phyloP scores from a whole-genome alignment of 2,113 vertebrate species.

The Montifringilla adamsi region DNA sequence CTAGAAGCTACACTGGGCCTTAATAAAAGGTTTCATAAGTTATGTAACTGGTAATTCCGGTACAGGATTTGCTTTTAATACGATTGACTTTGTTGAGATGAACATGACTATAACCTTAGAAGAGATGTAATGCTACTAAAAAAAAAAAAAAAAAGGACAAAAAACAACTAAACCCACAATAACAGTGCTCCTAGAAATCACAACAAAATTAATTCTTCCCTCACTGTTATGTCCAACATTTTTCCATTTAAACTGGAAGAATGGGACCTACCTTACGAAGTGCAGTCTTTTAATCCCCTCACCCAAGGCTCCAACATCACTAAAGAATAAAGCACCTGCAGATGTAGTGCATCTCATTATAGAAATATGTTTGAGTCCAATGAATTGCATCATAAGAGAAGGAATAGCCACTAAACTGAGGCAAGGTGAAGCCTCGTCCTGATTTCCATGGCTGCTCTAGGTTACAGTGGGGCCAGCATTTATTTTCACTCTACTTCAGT shows the following conservation, averaged over 20 bases:
- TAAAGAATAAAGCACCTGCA: not conserved
- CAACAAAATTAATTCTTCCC: not conserved
- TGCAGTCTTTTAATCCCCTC: not conserved
- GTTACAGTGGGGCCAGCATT: not conserved
- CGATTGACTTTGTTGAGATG: not conserved
- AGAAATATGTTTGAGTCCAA: not conserved
- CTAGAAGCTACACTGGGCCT: not conserved
- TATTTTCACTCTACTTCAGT: not conserved
- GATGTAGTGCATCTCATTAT: not conserved
- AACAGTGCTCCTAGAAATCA: not conserved
- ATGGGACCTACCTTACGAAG: not conserved
- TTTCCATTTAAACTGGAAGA: not conserved
- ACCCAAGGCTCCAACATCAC: not conserved
- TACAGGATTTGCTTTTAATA: constrained; percentile 48
- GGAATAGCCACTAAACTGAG: not conserved
- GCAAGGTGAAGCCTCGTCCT: not conserved
- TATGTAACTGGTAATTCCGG: constrained; percentile 32
- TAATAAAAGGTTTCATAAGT: constrained; percentile 27
- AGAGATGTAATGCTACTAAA: not conserved
- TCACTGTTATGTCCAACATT: not conserved
- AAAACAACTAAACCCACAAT: not conserved
- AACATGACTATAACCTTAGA: not conserved
- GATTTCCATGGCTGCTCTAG: not conserved
- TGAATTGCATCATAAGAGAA: not conserved
- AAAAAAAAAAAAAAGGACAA: not conserved